Percentiles rank a stretch among this genome's conserved stretches.
Evolutionary conservation across 2,888 invertebrate genomes (phyloP).

Genomic region (Pterobdella sp.): DNA sequence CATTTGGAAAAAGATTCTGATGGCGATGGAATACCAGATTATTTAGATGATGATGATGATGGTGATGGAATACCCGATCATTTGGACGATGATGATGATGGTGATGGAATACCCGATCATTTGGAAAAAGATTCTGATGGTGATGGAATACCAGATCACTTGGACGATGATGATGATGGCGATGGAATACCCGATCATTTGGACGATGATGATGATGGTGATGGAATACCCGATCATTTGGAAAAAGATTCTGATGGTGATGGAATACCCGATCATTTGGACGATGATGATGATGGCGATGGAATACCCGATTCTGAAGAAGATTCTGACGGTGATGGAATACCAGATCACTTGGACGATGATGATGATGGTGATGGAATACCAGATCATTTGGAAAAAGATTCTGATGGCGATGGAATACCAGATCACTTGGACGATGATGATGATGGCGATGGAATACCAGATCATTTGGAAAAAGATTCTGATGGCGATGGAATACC

Average conservation of each 20-base stretch:
- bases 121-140: constrained; percentile 41
- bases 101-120: constrained; percentile 39
- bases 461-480: constrained; percentile 35
- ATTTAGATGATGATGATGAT: constrained; percentile 39
- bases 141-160: constrained; percentile 45
- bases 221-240: constrained; percentile 41
- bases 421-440: constrained; percentile 40
- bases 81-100: constrained; percentile 37
- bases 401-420: constrained; percentile 42
- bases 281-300: constrained; percentile 38
- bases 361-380: constrained; percentile 39
- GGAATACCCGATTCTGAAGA: constrained; percentile 38
- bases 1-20: constrained; percentile 36
- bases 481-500: constrained; percentile 41
- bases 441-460: constrained; percentile 43
- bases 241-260: constrained; percentile 37
- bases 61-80: constrained; percentile 44
- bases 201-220: constrained; percentile 38
- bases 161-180: constrained; percentile 41
- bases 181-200: constrained; percentile 41
- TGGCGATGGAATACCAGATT: constrained; percentile 40
- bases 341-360: constrained; percentile 37
- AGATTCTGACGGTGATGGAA: constrained; percentile 38
- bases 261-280: constrained; percentile 38
- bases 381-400: constrained; percentile 42